Base-by-base conservation (phyloP, 2,797 vertebrate species). In the Petrocephalus sullivani region DNA sequence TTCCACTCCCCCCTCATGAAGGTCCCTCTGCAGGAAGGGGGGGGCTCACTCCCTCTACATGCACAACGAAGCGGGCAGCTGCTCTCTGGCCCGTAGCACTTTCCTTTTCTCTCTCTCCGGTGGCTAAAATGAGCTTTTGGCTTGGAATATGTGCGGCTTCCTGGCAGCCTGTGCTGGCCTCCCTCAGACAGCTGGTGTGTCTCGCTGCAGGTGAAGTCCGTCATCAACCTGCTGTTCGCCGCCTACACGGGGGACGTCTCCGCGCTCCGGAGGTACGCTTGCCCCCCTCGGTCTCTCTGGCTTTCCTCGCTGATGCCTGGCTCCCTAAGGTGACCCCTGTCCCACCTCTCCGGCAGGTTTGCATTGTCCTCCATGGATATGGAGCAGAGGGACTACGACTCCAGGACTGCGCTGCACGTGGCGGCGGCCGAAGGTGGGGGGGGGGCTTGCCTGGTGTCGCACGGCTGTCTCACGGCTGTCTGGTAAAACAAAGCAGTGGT, bases 201-300 rank as follows among this genome's bases (percentile, higher is more conserved):
- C 86, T 88, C 91, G 91, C 93, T 94, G 12, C 95, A 99, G 98
- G 98, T 99, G 88, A 99, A 99, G 93, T 99, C 98, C 0, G 98
- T 99, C 90, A 99, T 99, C 92, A 99, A 99, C 89, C 96, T 99
- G 90, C 93, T 99, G 90, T 99, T 99, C 87, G 98, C 98, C 87
- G 98, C 98, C 0, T 99, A 98, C 91, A 99, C 98, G 0, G 98
- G 98, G 87, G 98, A 99, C 7, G 97, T 99, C 14, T 99, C 98
- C 4, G 98, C 98, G 0, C 96, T 99, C 78, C 96, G 98, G 92
- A 98, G 98, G 98, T 99, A 95, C 71, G 12, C 1, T 6, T 5
- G 2, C 5, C 28, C 16, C 16, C 49, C 4, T 12, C 51, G 4
- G n/a, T 10, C n/a, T 10, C 23, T 53, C 78, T 0, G 46, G n/a